Evolutionary conservation across 2,797 vertebrate genomes (phyloP).

Genomic region (Sphenopsis melanotis): DNA sequence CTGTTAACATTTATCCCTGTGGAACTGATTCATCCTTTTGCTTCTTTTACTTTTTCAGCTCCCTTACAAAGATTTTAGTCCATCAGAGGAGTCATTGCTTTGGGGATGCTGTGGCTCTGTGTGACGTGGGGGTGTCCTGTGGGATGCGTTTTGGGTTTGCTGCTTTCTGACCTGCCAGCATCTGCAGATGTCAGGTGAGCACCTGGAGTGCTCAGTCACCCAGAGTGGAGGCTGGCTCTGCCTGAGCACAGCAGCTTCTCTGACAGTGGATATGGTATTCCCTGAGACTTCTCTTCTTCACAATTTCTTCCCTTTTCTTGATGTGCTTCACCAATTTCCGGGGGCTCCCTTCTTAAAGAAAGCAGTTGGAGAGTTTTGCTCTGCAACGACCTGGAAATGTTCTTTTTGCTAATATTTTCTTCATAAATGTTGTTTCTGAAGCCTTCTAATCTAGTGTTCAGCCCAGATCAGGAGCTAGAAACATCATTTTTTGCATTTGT

Average conservation of each 20-base stretch:
- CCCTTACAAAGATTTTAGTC: not conserved
- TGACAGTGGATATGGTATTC: not conserved
- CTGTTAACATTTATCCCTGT: not conserved
- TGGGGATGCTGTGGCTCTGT: not conserved
- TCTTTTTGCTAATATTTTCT: not conserved
- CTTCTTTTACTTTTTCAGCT: not conserved
- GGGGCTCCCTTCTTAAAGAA: not conserved
- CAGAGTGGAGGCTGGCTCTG: not conserved
- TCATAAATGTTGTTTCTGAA: not conserved
- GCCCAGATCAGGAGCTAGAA: not conserved
- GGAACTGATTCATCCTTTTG: not conserved
- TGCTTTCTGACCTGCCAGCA: not conserved
- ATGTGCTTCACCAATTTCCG: not conserved
- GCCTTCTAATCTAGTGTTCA: not conserved
- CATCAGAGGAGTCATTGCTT: not conserved
- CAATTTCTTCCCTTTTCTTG: not conserved
- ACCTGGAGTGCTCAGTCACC: not conserved
- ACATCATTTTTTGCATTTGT: not conserved
- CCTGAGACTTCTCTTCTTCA: not conserved
- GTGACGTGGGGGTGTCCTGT: not conserved
- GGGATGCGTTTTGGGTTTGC: not conserved
- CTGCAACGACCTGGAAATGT: not conserved
- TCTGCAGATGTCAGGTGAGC: not conserved
- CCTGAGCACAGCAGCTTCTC: not conserved
- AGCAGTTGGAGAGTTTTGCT: not conserved